Evolutionary conservation across 2,797 vertebrate species (phyloP), one percentile per base, ranked within the genome.

Genomic region (Sciurus carolinensis): DNA sequence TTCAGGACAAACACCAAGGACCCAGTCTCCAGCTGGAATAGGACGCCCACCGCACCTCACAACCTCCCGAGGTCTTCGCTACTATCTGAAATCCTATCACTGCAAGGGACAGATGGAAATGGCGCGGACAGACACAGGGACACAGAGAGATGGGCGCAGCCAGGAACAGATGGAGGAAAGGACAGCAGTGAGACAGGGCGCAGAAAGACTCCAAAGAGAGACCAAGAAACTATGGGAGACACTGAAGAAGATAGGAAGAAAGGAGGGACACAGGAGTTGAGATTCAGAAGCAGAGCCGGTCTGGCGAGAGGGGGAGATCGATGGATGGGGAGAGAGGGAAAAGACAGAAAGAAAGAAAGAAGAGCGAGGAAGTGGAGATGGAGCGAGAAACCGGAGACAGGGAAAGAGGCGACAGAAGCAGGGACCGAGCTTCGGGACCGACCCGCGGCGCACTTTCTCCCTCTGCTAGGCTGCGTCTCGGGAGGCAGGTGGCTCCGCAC

Each of bases 401-500:
- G 36, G 28, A 30, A 59, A 39, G 44, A 2, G 4, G 28, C 47
- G 1, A 28, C 0, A 1, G 79, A 59, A 59, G 44, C 84, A 11
- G 17, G 0, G 77, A 2, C 15, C 0, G 1, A 59, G 9, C 11
- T 5, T 24, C 20, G 1, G 36, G 77, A 62, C 7, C 66, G 0
- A 13, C 33, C 54, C 24, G n/a, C 69, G 0, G 81, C 47, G 73
- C 79, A 3, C 62, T 3, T 10, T 28, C 30, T 13, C 36, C 59
- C 36, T 7, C n/a, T 0, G 3, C n/a, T 0, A 12, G 59, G 44
- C 69, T 5, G 28, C 30, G 86, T 81, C 69, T 14, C 76, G 0
- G 69, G 15, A 62, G 87, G 94, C 97, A 97, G 97, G 96, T 96
- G 97, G 96, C 87, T 73, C 54, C 3, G 26, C 28, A 4, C 52